Base-by-base conservation (phyloP, 2,888 invertebrate genomes). In the Cheilosia scutellata region DNA sequence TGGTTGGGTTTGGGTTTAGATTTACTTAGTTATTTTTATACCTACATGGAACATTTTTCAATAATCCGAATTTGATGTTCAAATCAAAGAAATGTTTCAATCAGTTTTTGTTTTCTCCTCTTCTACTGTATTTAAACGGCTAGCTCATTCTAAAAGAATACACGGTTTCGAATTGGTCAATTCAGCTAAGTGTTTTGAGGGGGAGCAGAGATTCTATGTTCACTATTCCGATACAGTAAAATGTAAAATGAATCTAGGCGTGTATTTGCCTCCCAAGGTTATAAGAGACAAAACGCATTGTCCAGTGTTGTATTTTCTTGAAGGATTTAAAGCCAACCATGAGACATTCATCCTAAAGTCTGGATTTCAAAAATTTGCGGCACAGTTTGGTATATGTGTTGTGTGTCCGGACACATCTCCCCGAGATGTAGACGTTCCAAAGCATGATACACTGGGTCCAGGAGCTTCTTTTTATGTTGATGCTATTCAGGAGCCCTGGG, bases 331-430 rank as follows among this genome's bases (percentile, higher is more conserved):
- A 0, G 99, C 99, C 92, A 97, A 95, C 9, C 99, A 99, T 92
- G 96, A 97, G 90, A 99, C 99, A 93, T 98, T 99, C 90, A 96
- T 98, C 87, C 95, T 96, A 62, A 99, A 99, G 93, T 95, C 98
- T 57, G 99, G 98, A 13, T 96, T 97, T 84, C 99, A 99, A 93
- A 94, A 94, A 89, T 95, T 96, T 93, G 99, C 99, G 4, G 94
- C 98, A 4, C 94, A 97, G 90, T 94, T 96, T 90, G 96, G 96
- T 0, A 93, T 99, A 2, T 95, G 98, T 86, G 95, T 99, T 65
- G 97, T 99, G 2, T 96, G 96, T 78, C 98, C 99, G 0, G 99
- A 99, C 90, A 99, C 99, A 0, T 99, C 98, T 88, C 99, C 99
- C 1, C 94, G 98, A 89, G 97, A 96, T 5, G 94, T 97, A 11